Conservation (phyloP, 37 sponge, comb jelly and placozoan species). For the Cliona cf. orientalis region DNA sequence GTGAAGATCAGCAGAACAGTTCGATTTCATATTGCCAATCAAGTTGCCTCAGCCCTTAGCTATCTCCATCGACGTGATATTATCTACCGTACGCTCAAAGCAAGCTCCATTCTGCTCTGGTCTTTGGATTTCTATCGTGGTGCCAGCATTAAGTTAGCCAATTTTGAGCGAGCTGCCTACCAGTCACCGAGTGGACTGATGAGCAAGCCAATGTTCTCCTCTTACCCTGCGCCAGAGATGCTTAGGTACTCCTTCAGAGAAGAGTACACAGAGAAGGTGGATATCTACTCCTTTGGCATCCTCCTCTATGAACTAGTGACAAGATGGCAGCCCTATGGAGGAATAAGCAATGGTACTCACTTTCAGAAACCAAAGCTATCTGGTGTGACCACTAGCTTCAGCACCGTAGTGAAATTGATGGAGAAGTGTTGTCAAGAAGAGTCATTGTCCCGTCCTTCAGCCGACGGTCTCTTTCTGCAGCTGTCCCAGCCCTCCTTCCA, state of each 20-base stretch:
- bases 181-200: constrained; percentile 67
- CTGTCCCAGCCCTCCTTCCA: constrained; percentile 53
- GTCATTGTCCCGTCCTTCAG: constrained; percentile 31
- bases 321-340: constrained; percentile 64
- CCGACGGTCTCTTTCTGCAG: constrained; percentile 19
- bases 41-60: constrained; percentile 67
- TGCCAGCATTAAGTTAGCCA: constrained; percentile 67
- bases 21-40: constrained; percentile 71
- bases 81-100: constrained; percentile 76
- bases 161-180: constrained; percentile 69
- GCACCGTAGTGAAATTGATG: constrained; percentile 67
- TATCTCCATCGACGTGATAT: constrained; percentile 69
- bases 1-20: constrained; percentile 58
- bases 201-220: constrained; percentile 26
- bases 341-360: constrained; percentile 23
- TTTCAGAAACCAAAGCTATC: constrained; percentile 76
- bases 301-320: constrained; percentile 82
- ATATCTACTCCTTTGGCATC: constrained; percentile 82
- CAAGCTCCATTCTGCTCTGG: constrained; percentile 80
- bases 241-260: constrained; percentile 54
- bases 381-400: constrained; percentile 50
- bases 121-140: constrained; percentile 69
- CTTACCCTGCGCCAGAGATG: constrained; percentile 81
- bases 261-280: constrained; percentile 84
- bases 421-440: constrained; percentile 81